phyloP scores from a whole-genome alignment of 1,140 invertebrate genomes.

The Cryptotermes secundus region DNA sequence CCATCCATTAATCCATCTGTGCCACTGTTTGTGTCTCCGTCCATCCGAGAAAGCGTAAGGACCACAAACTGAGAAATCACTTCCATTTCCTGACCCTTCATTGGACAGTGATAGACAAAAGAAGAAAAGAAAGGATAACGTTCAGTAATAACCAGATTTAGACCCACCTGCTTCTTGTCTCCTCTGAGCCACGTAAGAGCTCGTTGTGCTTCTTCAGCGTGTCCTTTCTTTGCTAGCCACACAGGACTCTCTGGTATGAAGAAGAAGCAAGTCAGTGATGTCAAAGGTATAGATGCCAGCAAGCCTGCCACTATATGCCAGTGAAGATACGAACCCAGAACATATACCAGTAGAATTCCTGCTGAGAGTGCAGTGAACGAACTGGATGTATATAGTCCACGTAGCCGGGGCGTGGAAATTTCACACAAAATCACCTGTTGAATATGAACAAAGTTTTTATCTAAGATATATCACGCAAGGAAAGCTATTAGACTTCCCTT shows the following conservation, averaged over 20 bases:
- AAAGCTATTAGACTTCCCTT: too few relatives aligned
- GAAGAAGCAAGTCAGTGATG: background rate
- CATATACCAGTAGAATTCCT: background rate
- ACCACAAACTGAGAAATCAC: too few relatives aligned
- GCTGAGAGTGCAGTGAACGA: background rate
- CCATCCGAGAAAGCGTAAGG: too few relatives aligned
- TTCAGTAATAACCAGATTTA: too few relatives aligned
- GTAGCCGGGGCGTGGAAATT: background rate
- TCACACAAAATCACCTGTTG: background rate
- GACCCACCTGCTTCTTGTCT: background rate
- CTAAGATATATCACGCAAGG: too few relatives aligned
- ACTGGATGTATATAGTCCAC: background rate
- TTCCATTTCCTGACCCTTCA: too few relatives aligned
- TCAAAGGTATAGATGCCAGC: background rate
- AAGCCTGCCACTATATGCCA: background rate
- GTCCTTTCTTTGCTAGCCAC: background rate
- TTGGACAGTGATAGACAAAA: too few relatives aligned
- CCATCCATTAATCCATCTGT: too few relatives aligned
- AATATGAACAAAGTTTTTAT: background rate
- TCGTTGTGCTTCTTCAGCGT: background rate
- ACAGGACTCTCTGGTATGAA: background rate
- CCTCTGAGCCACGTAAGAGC: background rate
- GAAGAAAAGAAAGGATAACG: too few relatives aligned
- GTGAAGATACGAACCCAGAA: background rate
- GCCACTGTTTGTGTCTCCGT: too few relatives aligned